Evolutionary conservation across 2,888 invertebrate species (phyloP).

Genomic region (Tenthredo mesomela): DNA sequence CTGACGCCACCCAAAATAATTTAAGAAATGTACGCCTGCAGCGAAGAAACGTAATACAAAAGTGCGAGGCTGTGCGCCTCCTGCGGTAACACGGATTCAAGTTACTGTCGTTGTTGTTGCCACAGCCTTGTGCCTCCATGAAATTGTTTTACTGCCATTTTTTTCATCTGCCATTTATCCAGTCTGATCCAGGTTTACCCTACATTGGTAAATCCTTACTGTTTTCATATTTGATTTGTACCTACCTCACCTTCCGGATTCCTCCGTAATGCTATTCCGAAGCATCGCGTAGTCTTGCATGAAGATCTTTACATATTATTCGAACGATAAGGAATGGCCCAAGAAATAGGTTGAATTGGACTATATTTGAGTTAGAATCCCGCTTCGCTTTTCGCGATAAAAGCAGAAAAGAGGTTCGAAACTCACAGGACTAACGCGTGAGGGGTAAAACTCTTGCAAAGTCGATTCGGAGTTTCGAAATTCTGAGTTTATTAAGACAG

Average conservation of each 20-base stretch:
- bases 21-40: slow-evolving; percentile 46
- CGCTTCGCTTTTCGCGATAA: not conserved
- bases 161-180: not conserved
- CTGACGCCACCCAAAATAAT: slow-evolving; percentile 47
- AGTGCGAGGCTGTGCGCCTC: slow-evolving; percentile 1
- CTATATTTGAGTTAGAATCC: not conserved
- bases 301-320: not conserved
- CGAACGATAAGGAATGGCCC: not conserved
- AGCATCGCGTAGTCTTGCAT: not conserved
- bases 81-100: slow-evolving; percentile 30
- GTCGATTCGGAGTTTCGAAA: not conserved
- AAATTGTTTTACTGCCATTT: slow-evolving; percentile 34
- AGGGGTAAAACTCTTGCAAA: not conserved
- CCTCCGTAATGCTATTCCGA: not conserved
- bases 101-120: slow-evolving; percentile 9
- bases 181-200: slow-evolving; percentile 23
- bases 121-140: not conserved
- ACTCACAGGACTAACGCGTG: not conserved
- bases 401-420: not conserved
- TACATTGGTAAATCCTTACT: not conserved
- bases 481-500: not conserved
- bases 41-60: slow-evolving; percentile 37
- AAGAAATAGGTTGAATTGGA: not conserved
- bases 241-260: not conserved
- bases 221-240: not conserved